These are phyloP conservation scores for Aphelocoma coerulescens DNA, from an alignment of 2,113 vertebrate species.

Conservation along the genomic window DNA sequence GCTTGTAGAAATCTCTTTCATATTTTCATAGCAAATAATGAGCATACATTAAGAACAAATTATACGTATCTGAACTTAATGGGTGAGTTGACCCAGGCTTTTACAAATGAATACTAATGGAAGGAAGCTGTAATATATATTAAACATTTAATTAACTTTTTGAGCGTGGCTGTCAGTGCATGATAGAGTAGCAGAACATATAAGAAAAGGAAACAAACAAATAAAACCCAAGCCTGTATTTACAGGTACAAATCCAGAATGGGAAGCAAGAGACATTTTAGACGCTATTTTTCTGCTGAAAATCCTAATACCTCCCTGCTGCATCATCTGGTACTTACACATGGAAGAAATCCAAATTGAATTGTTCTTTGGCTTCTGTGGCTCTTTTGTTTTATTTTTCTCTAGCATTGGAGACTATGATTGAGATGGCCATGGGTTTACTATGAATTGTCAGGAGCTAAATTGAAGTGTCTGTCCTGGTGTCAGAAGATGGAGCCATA, in stretches of 20 bases:
- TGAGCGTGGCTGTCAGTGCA: not conserved
- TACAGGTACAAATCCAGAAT: not conserved
- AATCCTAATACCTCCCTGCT: not conserved
- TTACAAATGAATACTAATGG: constrained; percentile 48
- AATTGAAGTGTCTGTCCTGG: not conserved
- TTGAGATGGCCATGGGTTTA: not conserved
- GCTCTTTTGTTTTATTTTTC: not conserved
- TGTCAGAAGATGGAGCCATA: not conserved
- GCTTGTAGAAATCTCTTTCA: constrained; percentile 23
- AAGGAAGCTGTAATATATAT: constrained; percentile 15
- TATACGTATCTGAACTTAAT: constrained; percentile 38
- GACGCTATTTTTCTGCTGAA: not conserved
- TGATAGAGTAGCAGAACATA: not conserved
- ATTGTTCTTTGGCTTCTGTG: not conserved
- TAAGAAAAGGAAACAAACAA: constrained; percentile 15
- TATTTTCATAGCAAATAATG: constrained; percentile 52
- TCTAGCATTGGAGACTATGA: not conserved
- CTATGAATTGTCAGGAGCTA: not conserved
- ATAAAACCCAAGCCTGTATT: not conserved
- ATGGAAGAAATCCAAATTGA: not conserved
- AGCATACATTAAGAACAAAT: constrained; percentile 50
- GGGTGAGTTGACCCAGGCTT: not conserved
- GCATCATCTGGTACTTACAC: not conserved
- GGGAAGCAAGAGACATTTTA: not conserved
- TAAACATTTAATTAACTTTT: constrained; percentile 53